These are phyloP conservation scores for Seira ritae DNA, from an alignment of 2,888 invertebrate species.

Conservation along the genomic window DNA sequence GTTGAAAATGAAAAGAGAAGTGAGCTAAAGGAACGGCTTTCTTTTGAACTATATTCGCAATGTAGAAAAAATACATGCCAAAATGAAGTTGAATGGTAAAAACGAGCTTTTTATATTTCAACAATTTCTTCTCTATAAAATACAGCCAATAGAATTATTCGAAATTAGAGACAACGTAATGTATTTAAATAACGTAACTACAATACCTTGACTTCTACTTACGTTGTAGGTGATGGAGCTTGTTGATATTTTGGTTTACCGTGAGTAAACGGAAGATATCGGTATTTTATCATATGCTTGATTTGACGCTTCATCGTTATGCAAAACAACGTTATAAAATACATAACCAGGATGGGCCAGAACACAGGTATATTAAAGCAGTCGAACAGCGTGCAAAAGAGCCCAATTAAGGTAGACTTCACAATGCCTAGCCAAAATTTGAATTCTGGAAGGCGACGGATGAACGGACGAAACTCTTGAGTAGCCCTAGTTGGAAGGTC, in stretches of 20 bases:
- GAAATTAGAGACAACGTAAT: neutral
- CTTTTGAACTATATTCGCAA: neutral
- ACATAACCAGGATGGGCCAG: slow-evolving; percentile 99
- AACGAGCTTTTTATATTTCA: slow-evolving; percentile 1
- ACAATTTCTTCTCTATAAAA: slow-evolving; percentile 6
- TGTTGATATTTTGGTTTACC: slow-evolving; percentile 95
- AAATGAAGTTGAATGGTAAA: slow-evolving; percentile 8
- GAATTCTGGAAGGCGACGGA: slow-evolving; percentile 96
- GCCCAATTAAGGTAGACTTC: slow-evolving; percentile 93
- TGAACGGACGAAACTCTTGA: slow-evolving; percentile 99
- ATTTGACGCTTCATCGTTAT: slow-evolving; percentile 99
- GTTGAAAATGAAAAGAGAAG: neutral
- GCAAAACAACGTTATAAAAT: slow-evolving; percentile 98
- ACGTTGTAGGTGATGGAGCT: slow-evolving; percentile 58
- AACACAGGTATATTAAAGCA: slow-evolving; percentile 99
- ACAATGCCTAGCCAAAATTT: slow-evolving; percentile 99
- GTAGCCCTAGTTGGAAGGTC: slow-evolving; percentile 89
- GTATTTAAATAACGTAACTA: neutral
- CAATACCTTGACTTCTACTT: slow-evolving; percentile 25
- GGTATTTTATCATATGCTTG: slow-evolving; percentile 99
- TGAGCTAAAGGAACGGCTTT: neutral
- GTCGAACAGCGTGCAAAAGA: slow-evolving; percentile 96
- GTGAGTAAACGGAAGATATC: slow-evolving; percentile 98
- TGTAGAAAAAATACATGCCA: neutral
- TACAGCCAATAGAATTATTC: neutral